Evolutionary conservation across 30 jellyfish, hydroid and myxozoan genomes (phyloP), one percentile per base, ranked within the genome.

Genomic region (Sanderia malayensis): DNA sequence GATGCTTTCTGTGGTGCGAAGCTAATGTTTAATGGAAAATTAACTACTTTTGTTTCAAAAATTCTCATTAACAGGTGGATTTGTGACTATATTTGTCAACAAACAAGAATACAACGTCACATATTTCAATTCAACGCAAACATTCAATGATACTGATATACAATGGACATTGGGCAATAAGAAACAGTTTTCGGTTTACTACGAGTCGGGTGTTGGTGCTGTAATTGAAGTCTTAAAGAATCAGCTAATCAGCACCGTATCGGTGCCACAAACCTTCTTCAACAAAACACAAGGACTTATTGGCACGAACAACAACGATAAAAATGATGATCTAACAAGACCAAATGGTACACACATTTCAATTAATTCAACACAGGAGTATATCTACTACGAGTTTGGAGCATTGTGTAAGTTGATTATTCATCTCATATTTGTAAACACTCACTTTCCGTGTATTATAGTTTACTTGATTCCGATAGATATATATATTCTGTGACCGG

Each of bases 351-450:
- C 88, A 23, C 23, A 15, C 1, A 24, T 83, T 25, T 31, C 84
- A 0, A 83, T 74, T 74, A 83, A 83, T 31, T 70, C 87, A 26
- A 83, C 95, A 1, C 84, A 83, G 68, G 79, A 74, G 55, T 21
- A 45, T 19, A 83, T 83, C 47, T 83, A 70, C 55, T 73, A 83
- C 37, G 67, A 63, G 31, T 83, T 83, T 37, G 95, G 95, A 49
- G 55, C 24, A 18, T 46, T 57, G 15, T 83, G 95, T 83, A 74
- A 63, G 95, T 83, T 11, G 15, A 41, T n/a, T n/a, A n/a, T n/a
- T n/a, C n/a, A n/a, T n/a, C n/a, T n/a, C n/a, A n/a, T n/a, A n/a
- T n/a, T n/a, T n/a, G n/a, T n/a, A n/a, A n/a, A n/a, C n/a, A n/a
- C n/a, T n/a, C n/a, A n/a, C n/a, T n/a, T n/a, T n/a, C n/a, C n/a